Base-by-base conservation (phyloP, 2,888 invertebrate species). In the Sphecodes monilicornis region DNA sequence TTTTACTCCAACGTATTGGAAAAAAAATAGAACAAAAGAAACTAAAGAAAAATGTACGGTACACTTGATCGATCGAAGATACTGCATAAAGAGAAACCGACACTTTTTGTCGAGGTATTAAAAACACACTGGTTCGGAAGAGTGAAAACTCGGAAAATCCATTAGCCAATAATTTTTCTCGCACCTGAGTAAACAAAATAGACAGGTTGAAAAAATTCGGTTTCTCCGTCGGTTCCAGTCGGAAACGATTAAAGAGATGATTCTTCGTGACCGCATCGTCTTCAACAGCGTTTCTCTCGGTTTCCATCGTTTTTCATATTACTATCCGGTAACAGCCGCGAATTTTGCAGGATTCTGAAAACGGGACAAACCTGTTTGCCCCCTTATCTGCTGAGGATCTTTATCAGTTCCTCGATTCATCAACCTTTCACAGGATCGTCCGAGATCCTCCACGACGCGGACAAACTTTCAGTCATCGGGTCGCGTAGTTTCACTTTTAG, bases 401-500 rank as follows among this genome's bases (percentile, higher is more conserved):
- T 69, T 54, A 74, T 66, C 41, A 13, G 68, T 39, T 39, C 29
- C 26, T 5, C 18, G 18, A 39, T 57, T 26, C n/a, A 39, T 50
- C 22, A 26, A 1, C 16, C 16, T 11, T 22, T 16, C 43, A 26
- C 36, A 50, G 60, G 36, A 13, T 39, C 13, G 16, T 22, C n/a
- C 50, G 16, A 18, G 29, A 68, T 29, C n/a, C 22, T 3, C 8
- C 22, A 22, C 72, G 43, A 64, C 72, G 36, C 50, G 22, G 50
- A 32, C 36, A 46, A 76, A 57, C 54, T 50, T n/a, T 5, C 11
- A 10, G 46, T 18, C 29, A n/a, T 46, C 18, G 11, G 26, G 26
- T 39, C 50, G 46, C 18, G 29, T 78, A 71, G 60, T 81, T 78
- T 80, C 76, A 76, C 78, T 86, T 72, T 76, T 81, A 69, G 41